Evolutionary conservation across 2,888 invertebrate species (phyloP), one percentile per base, ranked within the genome.

Genomic region (Heliconius charithonia): DNA sequence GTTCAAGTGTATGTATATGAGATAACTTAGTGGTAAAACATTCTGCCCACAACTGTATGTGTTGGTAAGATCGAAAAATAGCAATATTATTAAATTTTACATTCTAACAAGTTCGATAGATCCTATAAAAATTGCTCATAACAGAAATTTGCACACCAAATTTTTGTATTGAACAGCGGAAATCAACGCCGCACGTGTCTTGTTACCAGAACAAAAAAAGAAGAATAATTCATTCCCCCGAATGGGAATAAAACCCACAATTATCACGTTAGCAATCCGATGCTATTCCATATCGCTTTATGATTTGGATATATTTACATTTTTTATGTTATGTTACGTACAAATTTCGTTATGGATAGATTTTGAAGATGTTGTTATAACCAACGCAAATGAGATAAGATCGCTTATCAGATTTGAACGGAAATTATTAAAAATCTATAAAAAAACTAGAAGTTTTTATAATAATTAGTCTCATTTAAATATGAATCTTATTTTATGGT

Each of bases 391-490:
- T 71, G 22, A 71, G 29, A 56, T 71, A 56, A 29, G 27, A 56
- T 71, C 19, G 29, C 71, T 71, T 71, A 71, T 71, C 51, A 29
- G 3, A 51, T 29, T 56, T 71, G 6, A 71, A 29, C 12, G 51
- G 71, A 71, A 29, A 56, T 71, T 71, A 51, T 71, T 51, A 71
- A 71, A 51, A 70, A 51, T 4, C 45, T 51, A 51, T 51, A 22
- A 51, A 32, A 71, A 51, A 71, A 71, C 29, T 22, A 10, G 51
- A 51, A 29, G 22, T 51, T 22, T 71, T 27, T 27, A 71, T 51
- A 71, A 51, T 71, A 51, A 71, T 71, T 51, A 51, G 71, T 71
- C 51, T 29, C 27, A 22, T 51, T 71, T 71, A 71, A 51, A 71
- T 51, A 71, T 29, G 4, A 22, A 70, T 70, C 22, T 56, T 71